phyloP scores from a whole-genome alignment of 92 coral and sea anemone genomes.

The Scolanthus callimorphus region DNA sequence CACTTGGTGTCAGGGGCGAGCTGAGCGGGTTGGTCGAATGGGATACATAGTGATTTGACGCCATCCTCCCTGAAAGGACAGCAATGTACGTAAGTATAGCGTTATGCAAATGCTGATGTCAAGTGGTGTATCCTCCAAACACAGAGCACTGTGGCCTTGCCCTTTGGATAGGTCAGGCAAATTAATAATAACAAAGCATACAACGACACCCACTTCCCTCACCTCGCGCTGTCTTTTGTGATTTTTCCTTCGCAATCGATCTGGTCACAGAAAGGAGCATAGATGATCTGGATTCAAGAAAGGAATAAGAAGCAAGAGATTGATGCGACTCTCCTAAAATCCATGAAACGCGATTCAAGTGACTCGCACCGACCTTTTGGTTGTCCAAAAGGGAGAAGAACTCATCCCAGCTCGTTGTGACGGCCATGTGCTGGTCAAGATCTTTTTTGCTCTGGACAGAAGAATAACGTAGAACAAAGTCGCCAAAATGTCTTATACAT shows the following conservation, averaged over 20 bases:
- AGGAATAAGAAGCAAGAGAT: background rate
- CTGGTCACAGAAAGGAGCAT: constrained; percentile 98
- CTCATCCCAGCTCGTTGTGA: constrained; percentile 79
- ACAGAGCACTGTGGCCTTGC: too few species aligned
- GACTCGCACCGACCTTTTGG: constrained; percentile 70
- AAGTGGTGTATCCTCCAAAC: too few species aligned
- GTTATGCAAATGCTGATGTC: too few species aligned
- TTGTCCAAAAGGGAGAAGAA: constrained; percentile 78
- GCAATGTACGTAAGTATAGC: too few species aligned
- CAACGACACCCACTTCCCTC: too few species aligned
- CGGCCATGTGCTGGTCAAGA: constrained; percentile 63
- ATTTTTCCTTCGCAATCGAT: constrained; percentile 81
- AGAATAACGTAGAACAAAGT: too few species aligned
- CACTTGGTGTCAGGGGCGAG: constrained; percentile 80
- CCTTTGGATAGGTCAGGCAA: too few species aligned
- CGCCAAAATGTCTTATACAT: too few species aligned
- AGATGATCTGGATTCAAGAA: constrained; percentile 78
- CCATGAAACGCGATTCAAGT: too few species aligned
- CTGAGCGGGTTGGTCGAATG: constrained; percentile 90
- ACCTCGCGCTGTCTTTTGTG: constrained; percentile 98
- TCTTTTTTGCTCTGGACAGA: constrained; percentile 66
- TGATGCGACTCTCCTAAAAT: too few species aligned
- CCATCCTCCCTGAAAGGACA: too few species aligned
- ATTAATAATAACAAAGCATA: background rate
- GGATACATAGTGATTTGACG: constrained; percentile 94